A percentile compares a stretch with the other conserved stretches of the same genome.
These are phyloP conservation scores for Allygus modestus DNA, from an alignment of 2,888 invertebrate genomes.

Conservation along the genomic window DNA sequence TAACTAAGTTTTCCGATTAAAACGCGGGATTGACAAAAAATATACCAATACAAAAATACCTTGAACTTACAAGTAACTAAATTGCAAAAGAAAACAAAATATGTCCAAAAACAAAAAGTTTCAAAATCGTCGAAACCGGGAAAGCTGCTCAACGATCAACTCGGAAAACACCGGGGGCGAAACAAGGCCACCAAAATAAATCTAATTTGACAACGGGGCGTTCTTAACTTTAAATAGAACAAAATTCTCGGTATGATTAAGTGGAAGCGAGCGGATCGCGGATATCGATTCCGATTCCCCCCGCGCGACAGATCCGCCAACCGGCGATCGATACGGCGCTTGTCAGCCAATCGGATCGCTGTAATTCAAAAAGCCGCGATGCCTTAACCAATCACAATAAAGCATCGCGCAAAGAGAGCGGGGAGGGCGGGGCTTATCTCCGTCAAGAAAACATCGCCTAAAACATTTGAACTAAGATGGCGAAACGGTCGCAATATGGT, in stretches of 20 bases:
- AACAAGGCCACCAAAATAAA: conserved; percentile 47
- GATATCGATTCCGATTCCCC: conserved; percentile 60
- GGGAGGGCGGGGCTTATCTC: conserved; percentile 48
- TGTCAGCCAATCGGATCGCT: conserved; percentile 57
- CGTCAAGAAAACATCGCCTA: conserved; percentile 62
- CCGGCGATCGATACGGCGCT: conserved; percentile 60
- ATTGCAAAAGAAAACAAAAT: no score
- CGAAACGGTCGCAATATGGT: conserved; percentile 63
- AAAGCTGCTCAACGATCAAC: not conserved
- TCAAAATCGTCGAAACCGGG: not conserved
- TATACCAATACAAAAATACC: no score
- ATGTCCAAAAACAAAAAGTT: not conserved
- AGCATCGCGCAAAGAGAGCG: conserved; percentile 48
- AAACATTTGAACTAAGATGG: conserved; percentile 63
- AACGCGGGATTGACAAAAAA: no score
- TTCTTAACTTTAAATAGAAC: conserved; percentile 51
- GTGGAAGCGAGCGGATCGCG: conserved; percentile 19
- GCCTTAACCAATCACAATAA: conserved; percentile 56
- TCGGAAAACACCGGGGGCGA: conserved; percentile 33
- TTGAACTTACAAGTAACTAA: no score
- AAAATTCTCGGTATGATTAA: conserved; percentile 39
- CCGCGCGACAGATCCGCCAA: conserved; percentile 62
- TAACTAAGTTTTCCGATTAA: no score
- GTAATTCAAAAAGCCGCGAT: conserved; percentile 56
- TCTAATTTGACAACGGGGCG: conserved; percentile 49